Conservation (phyloP, 2,888 invertebrate genomes). For the Palloptera scutellata region DNA sequence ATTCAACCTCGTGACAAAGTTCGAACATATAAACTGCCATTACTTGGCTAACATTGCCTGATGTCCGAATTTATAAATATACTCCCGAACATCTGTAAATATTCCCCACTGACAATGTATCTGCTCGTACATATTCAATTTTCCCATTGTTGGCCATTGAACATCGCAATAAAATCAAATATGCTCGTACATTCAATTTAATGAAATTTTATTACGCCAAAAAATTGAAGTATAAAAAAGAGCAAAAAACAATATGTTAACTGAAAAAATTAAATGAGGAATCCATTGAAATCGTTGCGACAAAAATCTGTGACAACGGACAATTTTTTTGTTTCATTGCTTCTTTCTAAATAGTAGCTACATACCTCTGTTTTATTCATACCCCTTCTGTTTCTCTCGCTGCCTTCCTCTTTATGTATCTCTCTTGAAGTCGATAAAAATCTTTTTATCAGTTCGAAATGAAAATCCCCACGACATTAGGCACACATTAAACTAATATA, state of each 20-base stretch:
- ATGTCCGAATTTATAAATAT: no score
- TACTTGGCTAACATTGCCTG: no score
- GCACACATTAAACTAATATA: slow-evolving; percentile 35
- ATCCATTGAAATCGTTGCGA: background rate
- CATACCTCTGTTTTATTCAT: background rate
- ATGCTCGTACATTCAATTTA: slow-evolving; percentile 36
- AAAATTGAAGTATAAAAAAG: slow-evolving; percentile 39
- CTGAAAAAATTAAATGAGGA: background rate
- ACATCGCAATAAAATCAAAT: slow-evolving; percentile 39
- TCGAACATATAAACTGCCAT: slow-evolving; percentile 17
- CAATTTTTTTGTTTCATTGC: slow-evolving; percentile 14
- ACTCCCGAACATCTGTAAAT: no score
- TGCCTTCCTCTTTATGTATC: slow-evolving; percentile 16
- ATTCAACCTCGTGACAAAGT: slow-evolving; percentile 11
- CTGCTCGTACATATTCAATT: slow-evolving; percentile 25
- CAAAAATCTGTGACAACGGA: slow-evolving; percentile 10
- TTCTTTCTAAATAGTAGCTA: background rate
- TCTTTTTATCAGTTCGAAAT: slow-evolving; percentile 19
- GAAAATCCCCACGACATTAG: slow-evolving; percentile 35
- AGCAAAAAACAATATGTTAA: background rate
- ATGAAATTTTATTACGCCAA: slow-evolving; percentile 41
- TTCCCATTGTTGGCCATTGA: slow-evolving; percentile 20
- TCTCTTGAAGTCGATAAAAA: slow-evolving; percentile 2
- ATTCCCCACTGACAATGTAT: no score
- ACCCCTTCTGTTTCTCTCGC: background rate